Base-by-base conservation (phyloP, 2,888 invertebrate genomes). In the Leuctra nigra region DNA sequence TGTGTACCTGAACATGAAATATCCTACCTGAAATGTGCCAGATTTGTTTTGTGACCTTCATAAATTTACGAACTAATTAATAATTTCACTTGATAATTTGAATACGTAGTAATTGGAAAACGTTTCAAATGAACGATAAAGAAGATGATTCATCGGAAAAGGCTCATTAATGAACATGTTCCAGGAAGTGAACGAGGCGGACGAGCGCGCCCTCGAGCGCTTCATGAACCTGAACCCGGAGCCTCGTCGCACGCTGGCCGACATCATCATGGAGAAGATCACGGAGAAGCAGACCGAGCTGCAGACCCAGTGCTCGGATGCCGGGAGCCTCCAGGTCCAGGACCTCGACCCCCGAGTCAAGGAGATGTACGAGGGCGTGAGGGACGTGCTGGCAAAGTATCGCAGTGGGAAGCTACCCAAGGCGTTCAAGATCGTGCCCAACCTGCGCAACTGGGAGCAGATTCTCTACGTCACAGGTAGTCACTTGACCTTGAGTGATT, bases 381-480 rank as follows among this genome's bases (percentile, higher is more conserved):
- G 89, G 62, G 86, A 91, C 71, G 89, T 98, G 1, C 77, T 99
- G 65, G 65, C 71, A 1, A 87, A 86, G 64, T 99, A 97, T 70
- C 81, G 98, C 61, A 93, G 91, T 69, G 99, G 99, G 22, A 96
- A 95, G 75, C 75, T 99, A 33, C 99, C 99, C 0, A 98, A 99
- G 72, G 95, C 97, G 1, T 98, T 99, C 71, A 99, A 99, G 79
- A 86, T 96, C 68, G 83, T 99, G 61, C 98, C 98, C 2, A 85
- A 85, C 69, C 76, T 97, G 56, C 79, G 81, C 57, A 95, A 96
- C 72, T 98, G 97, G 97, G 96, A 96, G 69, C 92, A 95, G 72
- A 83, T 92, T 64, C 72, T 92, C 20, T 86, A 86, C 64, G 77
- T 91, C 23, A 91, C 90, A 22, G 76, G 80, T 71, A 67, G 58